Evolutionary conservation across 2,113 vertebrate genomes (phyloP), one percentile per base, ranked within the genome.

Genomic region (Turnix velox): DNA sequence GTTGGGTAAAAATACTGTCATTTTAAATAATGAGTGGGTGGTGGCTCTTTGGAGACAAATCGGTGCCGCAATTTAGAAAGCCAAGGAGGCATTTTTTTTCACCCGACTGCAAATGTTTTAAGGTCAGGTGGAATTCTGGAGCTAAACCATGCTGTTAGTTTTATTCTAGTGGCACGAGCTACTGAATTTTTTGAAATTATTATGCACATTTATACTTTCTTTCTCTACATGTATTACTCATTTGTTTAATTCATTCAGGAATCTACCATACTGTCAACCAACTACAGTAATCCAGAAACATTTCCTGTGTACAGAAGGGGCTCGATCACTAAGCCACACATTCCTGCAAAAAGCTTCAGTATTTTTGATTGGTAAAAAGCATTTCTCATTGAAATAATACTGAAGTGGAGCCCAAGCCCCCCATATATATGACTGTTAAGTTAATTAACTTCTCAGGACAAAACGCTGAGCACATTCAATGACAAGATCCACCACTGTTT

Each of bases 341-440:
- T 95, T 94, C 75, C 94, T 88, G 95, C 80, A 94, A 97, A 97
- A n/a, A 96, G 95, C 94, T 96, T 96, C 96, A 97, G 96, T 88
- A 96, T 88, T 96, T 97, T 78, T 94, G 96, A 98, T 92, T 94
- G 94, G 93, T 97, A 97, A 92, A 94, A 94, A 94, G 84, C 69
- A 94, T 96, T 94, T 97, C 84, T 97, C 92, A 96, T 75, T 96
- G 96, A 97, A 97, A 75, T 97, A 98, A 98, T 96, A 98, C 97
- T 98, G 97, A 97, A 96, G 96, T 92, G 77, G 86, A 97, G 96
- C 87, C 91, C 84, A 42, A 94, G 90, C 72, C 84, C 84, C 96
- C 95, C 88, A 89, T 92, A 77, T 35, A 87, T 84, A 97, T 2
- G 63, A 97, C 93, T 89, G 88, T 96, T 94, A 96, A 97, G 67